A percentile compares a stretch with the other conserved stretches of the same genome.
Evolutionary conservation across 2,113 vertebrate species (phyloP).

Genomic region (Fulica atra): DNA sequence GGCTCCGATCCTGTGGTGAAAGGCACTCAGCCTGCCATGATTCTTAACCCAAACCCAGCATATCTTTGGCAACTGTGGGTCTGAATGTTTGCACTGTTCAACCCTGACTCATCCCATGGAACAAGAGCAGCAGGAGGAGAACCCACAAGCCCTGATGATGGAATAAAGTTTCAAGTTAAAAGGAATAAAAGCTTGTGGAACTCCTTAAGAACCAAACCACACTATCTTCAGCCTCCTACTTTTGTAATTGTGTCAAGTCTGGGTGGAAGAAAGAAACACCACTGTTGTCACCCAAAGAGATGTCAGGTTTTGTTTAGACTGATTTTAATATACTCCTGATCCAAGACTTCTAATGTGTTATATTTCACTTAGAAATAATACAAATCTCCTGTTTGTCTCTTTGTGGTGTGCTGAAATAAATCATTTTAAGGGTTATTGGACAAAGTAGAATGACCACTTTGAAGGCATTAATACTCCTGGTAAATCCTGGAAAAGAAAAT

Average conservation of each 20-base stretch:
- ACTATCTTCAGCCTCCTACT: not conserved
- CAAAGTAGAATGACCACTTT: not conserved
- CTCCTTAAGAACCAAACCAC: not conserved
- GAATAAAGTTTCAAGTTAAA: constrained; percentile 28
- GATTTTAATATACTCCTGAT: not conserved
- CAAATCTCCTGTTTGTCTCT: not conserved
- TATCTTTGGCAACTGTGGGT: not conserved
- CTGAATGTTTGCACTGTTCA: constrained; percentile 27
- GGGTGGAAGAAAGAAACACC: not conserved
- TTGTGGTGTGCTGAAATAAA: not conserved
- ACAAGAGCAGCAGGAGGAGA: constrained; percentile 31
- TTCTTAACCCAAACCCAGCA: not conserved
- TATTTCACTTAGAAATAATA: not conserved
- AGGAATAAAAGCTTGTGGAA: not conserved
- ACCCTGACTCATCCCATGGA: constrained; percentile 27
- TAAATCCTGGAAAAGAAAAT: not conserved
- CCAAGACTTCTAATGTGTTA: not conserved
- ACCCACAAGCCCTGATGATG: not conserved
- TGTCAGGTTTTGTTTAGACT: not conserved
- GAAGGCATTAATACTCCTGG: not conserved
- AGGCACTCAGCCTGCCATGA: not conserved
- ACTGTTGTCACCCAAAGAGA: constrained; percentile 4
- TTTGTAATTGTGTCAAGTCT: not conserved
- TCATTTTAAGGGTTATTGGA: not conserved
- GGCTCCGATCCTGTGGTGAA: not conserved